A percentile compares a stretch with the other conserved stretches of the same genome.
Conservation (phyloP, 2,113 vertebrate genomes). For the Trogon melanurus region DNA sequence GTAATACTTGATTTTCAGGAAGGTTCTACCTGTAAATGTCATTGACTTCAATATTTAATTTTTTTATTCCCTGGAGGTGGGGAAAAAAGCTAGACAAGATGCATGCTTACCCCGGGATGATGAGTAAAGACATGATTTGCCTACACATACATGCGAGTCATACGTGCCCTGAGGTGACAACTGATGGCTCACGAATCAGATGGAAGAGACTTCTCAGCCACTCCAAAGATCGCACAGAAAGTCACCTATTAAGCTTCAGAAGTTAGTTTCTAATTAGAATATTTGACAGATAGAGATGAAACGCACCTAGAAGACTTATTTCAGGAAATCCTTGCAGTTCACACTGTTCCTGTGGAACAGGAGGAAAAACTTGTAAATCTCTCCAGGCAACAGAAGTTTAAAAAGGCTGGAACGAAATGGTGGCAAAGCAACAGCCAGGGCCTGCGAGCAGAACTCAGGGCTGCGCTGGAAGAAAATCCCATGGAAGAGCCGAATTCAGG, state of each 20-base stretch:
- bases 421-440: not conserved
- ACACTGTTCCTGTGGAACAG: constrained; percentile 17
- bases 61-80: not conserved
- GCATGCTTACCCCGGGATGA: not conserved
- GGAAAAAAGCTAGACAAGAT: not conserved
- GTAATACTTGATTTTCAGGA: not conserved
- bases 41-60: not conserved
- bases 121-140: not conserved
- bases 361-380: constrained; percentile 3
- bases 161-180: not conserved
- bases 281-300: not conserved
- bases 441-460: not conserved
- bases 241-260: not conserved
- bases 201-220: not conserved
- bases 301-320: constrained; percentile 15
- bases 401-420: constrained; percentile 6
- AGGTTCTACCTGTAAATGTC: not conserved
- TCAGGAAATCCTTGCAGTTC: constrained; percentile 35
- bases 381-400: not conserved
- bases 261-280: not conserved
- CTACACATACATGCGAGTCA: not conserved
- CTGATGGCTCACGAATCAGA: not conserved
- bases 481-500: not conserved
- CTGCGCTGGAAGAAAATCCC: not conserved
- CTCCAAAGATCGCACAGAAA: not conserved